Percentiles rank a stretch among this genome's conserved stretches.
Evolutionary conservation across 2,113 vertebrate genomes (phyloP).

Genomic region (Lampris incognitus): DNA sequence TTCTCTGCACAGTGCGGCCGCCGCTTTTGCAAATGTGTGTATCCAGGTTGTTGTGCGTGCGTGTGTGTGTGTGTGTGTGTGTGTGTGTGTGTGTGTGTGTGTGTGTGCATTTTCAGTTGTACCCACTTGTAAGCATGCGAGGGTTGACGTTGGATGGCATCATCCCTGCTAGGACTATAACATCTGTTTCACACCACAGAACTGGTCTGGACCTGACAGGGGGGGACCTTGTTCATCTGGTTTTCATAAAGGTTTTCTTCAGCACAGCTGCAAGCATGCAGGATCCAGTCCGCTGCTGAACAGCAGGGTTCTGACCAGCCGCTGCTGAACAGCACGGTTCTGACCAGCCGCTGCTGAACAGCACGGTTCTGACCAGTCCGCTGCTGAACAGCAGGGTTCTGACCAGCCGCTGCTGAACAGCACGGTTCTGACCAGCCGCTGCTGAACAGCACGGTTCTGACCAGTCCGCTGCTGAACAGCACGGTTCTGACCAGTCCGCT

Average conservation of each 20-base stretch:
- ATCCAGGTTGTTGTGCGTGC: conserved; percentile 27
- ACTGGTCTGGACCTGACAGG: conserved; percentile 29
- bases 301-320: conserved; percentile 17
- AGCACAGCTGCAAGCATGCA: not conserved
- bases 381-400: no score
- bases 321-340: conserved; percentile 3
- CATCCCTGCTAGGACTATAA: conserved; percentile 7
- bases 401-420: no score
- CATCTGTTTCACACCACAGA: conserved; percentile 26
- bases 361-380: no score
- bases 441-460: conserved; percentile 2
- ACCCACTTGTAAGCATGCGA: conserved; percentile 34
- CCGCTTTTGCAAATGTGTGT: conserved; percentile 22
- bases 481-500: no score
- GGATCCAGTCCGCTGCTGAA: not conserved
- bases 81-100: conserved; percentile 32
- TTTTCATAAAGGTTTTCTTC: conserved; percentile 10
- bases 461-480: no score
- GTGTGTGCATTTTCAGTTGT: not conserved
- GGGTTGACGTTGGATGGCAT: conserved; percentile 10
- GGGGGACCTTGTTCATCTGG: conserved; percentile 17
- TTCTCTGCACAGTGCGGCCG: conserved; percentile 31
- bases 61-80: conserved; percentile 34
- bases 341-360: no score
- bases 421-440: not conserved